These are phyloP conservation scores for Recurvirostra avosetta DNA, from an alignment of 2,113 vertebrate genomes.

Conservation along the genomic window DNA sequence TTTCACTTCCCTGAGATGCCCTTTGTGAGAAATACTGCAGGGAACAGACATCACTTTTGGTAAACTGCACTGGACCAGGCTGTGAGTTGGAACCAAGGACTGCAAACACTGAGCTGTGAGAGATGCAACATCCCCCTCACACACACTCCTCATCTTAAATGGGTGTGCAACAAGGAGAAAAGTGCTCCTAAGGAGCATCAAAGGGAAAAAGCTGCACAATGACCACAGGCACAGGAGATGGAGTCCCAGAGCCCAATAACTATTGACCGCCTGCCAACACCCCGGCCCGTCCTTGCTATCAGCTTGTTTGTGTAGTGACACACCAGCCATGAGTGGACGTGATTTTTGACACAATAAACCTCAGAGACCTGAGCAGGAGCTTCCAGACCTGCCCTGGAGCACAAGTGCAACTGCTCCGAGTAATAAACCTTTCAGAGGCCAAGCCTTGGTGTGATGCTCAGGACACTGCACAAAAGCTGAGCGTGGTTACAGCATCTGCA, in stretches of 20 bases:
- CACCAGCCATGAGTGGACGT: neutral
- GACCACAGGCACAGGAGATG: neutral
- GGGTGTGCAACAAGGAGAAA: accelerated
- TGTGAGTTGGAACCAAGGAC: neutral
- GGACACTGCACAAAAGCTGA: neutral
- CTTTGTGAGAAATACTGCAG: neutral
- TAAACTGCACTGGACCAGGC: neutral
- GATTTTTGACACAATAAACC: neutral
- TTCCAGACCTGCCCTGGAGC: neutral
- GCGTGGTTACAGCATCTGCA: neutral
- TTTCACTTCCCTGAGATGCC: neutral
- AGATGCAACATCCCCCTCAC: neutral
- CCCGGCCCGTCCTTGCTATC: neutral
- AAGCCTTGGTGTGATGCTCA: neutral
- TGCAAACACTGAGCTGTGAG: neutral
- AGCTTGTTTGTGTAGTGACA: neutral
- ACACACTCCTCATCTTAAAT: accelerated
- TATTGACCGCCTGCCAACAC: accelerated
- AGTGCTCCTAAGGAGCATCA: neutral
- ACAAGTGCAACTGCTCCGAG: neutral
- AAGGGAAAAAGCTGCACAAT: neutral
- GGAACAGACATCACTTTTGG: neutral
- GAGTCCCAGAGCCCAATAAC: neutral
- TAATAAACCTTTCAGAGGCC: neutral
- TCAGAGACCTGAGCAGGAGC: neutral